phyloP scores from a whole-genome alignment of 2,888 invertebrate genomes.

The Temnothorax rugatulus region DNA sequence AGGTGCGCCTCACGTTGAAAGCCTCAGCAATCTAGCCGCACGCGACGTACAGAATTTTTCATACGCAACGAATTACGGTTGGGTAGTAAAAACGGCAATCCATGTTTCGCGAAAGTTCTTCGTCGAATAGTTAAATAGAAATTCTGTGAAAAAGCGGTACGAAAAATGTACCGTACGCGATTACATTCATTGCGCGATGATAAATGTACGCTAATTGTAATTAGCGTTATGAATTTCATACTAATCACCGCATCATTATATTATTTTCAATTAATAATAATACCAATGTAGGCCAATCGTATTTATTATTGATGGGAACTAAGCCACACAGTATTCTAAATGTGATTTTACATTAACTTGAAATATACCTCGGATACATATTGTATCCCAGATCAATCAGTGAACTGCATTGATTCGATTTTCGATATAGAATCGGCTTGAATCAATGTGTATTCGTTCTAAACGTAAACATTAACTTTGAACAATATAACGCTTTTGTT shows the following conservation, averaged over 20 bases:
- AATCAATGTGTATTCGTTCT: slow-evolving; percentile 7
- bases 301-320: slow-evolving; percentile 31
- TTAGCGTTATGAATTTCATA: slow-evolving; percentile 25
- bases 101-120: background rate
- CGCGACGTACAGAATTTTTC: slow-evolving; percentile 30
- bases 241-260: background rate
- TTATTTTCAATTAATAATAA: background rate
- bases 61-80: slow-evolving; percentile 14
- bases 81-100: slow-evolving; percentile 9
- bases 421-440: background rate
- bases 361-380: slow-evolving; percentile 4
- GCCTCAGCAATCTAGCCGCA: slow-evolving; percentile 26
- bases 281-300: background rate
- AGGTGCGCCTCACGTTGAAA: slow-evolving; percentile 10
- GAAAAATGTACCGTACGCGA: background rate
- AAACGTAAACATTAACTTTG: slow-evolving; percentile 32
- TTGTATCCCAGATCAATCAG: slow-evolving; percentile 18
- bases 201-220: slow-evolving; percentile 25
- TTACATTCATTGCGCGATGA: background rate
- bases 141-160: background rate
- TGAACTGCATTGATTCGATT: slow-evolving; percentile 33
- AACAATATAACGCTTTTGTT: slow-evolving; percentile 33
- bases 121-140: background rate
- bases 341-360: slow-evolving; percentile 30
- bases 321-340: slow-evolving; percentile 15